phyloP scores from a whole-genome alignment of 2,797 vertebrate species.

The Danio jaintianensis region DNA sequence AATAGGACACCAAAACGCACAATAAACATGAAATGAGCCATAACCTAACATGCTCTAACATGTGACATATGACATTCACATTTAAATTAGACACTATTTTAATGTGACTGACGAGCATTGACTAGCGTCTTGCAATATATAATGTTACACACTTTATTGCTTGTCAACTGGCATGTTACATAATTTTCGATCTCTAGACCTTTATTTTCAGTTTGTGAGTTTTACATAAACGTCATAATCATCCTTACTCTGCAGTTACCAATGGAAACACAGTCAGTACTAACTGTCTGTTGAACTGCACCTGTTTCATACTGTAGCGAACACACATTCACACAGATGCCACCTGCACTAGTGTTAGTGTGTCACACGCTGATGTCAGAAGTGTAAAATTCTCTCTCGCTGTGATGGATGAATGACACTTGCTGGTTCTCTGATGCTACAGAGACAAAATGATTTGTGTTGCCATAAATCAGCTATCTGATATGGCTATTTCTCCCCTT shows the following conservation, averaged over 20 bases:
- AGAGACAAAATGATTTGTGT: not conserved
- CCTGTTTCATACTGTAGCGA: conserved; percentile 30
- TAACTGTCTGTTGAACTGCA: conserved; percentile 28
- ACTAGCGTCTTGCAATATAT: not conserved
- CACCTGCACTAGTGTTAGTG: conserved; percentile 46
- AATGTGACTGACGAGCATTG: not conserved
- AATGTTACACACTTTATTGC: not conserved
- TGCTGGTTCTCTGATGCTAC: not conserved
- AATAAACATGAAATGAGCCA: not conserved
- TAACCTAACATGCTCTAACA: not conserved
- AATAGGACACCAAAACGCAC: not conserved
- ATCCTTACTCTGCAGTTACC: not conserved
- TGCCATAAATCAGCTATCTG: conserved; percentile 6
- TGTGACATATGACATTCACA: not conserved
- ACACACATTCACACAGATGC: conserved; percentile 28
- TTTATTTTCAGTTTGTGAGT: not conserved
- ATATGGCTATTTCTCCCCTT: not conserved
- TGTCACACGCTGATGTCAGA: conserved; percentile 38
- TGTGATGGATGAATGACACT: conserved; percentile 40
- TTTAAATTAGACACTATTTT: not conserved
- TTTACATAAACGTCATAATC: conserved; percentile 17
- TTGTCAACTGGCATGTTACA: conserved; percentile 7
- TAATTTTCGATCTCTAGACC: not conserved
- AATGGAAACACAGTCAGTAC: conserved; percentile 11
- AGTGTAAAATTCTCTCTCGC: conserved; percentile 20